These are phyloP conservation scores for Macroteleia sp. DNA, from an alignment of 2,888 invertebrate genomes.

Conservation along the genomic window DNA sequence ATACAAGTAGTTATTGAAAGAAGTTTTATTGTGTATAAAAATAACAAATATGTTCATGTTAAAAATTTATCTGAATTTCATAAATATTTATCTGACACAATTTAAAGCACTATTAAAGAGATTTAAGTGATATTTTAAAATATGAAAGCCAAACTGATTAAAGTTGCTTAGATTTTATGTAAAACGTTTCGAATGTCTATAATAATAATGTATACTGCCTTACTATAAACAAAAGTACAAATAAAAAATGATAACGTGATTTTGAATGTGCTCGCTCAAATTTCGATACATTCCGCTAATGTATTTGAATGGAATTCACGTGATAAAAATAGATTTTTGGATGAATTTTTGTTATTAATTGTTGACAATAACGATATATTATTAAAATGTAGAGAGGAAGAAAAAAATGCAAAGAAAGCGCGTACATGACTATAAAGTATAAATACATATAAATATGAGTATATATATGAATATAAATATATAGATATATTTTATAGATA, in stretches of 20 bases:
- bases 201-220: too few relatives aligned
- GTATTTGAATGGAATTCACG: slow-evolving; percentile 24
- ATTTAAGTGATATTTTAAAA: too few relatives aligned
- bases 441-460: slow-evolving; percentile 46
- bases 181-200: too few relatives aligned
- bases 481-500: slow-evolving; percentile 68
- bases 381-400: slow-evolving; percentile 33
- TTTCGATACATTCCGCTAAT: slow-evolving; percentile 41
- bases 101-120: too few relatives aligned
- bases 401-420: slow-evolving; percentile 52
- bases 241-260: slow-evolving; percentile 20
- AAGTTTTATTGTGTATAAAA: too few relatives aligned
- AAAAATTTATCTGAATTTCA: too few relatives aligned
- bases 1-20: too few relatives aligned
- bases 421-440: slow-evolving; percentile 62
- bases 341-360: slow-evolving; percentile 41
- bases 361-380: slow-evolving; percentile 48
- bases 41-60: too few relatives aligned
- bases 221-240: slow-evolving; percentile 58
- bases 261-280: slow-evolving; percentile 23
- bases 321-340: slow-evolving; percentile 37
- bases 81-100: too few relatives aligned
- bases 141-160: too few relatives aligned
- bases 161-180: too few relatives aligned
- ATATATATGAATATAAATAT: slow-evolving; percentile 59